Base-by-base conservation (phyloP, 2,113 vertebrate species). In the Lichenostomus cassidix region DNA sequence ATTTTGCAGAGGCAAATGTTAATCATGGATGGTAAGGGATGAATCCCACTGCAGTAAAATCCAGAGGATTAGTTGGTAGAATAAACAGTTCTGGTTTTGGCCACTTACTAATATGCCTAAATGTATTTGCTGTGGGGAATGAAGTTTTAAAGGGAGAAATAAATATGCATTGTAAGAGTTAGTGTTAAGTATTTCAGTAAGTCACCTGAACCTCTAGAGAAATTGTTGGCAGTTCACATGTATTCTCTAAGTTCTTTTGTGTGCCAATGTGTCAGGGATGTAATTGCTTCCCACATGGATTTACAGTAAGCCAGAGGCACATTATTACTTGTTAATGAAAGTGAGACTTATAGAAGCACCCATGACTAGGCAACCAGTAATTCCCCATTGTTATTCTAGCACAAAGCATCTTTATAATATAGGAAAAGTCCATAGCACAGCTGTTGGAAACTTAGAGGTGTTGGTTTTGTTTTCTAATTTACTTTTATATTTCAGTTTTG, bases 51-150 rank as follows among this genome's bases (percentile, higher is more conserved):
- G 33, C 46, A 86, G 35, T 50, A 55, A 94, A 94, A 90, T 90
- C 83, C 56, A 67, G 27, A 78, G 52, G 75, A 90, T 93, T 94
- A 92, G 25, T 31, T 74, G 39, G 15, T 41, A 85, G 82, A 95
- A 95, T 78, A 96, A 94, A 83, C n/a, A 86, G 17, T 44, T 94
- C 63, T 88, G 24, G 7, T 15, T 94, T 67, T 31, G 71, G 44
- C 44, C 93, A 64, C 71, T 90, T 69, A 64, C 63, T 92, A 95
- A 87, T 91, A 67, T n/a, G 28, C 22, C 41, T 93, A 88, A 95
- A 88, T 78, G 17, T 75, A 70, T 93, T 95, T 94, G 39, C 85
- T 92, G n/a, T 71, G 33, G 68, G 67, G 56, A 93, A 91, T 77
- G 56, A 75, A 68, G 63, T 64, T 95, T 95, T 86, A 81, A 89